Percentiles rank a stretch among this genome's conserved stretches.
Evolutionary conservation across 2,888 invertebrate genomes (phyloP).

Genomic region (Octonoba sinensis): DNA sequence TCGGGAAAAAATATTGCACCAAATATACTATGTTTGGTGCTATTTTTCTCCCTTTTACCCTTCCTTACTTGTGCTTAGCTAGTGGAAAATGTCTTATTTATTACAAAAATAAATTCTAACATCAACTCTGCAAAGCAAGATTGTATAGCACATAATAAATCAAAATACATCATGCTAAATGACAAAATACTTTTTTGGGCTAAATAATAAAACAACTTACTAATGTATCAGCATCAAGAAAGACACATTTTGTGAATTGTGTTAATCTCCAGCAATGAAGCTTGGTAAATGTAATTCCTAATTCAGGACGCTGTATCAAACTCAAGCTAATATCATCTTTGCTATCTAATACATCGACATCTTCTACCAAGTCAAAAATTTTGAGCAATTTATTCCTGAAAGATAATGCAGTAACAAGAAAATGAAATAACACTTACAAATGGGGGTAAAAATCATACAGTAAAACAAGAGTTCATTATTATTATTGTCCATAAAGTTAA

Average conservation of each 20-base stretch:
- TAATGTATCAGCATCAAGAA: constrained; percentile 97
- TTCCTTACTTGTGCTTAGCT: no score
- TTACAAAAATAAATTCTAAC: no score
- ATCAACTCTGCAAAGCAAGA: no score
- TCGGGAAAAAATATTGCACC: no score
- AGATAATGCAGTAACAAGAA: background rate
- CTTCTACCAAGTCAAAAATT: constrained; percentile 86
- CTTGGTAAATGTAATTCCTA: constrained; percentile 98
- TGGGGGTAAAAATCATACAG: background rate
- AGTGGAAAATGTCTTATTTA: no score
- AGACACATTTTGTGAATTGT: constrained; percentile 96
- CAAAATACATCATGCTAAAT: no score
- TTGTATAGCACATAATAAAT: no score
- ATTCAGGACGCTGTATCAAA: constrained; percentile 90
- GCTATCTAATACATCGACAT: constrained; percentile 95
- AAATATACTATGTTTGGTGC: no score
- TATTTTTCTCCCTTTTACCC: no score
- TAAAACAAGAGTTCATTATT: background rate
- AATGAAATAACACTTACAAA: background rate
- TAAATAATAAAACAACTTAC: constrained; percentile 75
- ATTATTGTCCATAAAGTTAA: background rate
- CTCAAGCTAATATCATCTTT: constrained; percentile 91
- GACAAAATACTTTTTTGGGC: no score
- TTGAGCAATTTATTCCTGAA: constrained; percentile 74
- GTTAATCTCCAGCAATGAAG: constrained; percentile 98